phyloP scores from a whole-genome alignment of 30 jellyfish, hydroid and myxozoan genomes.

The Nemopilema nomurai region DNA sequence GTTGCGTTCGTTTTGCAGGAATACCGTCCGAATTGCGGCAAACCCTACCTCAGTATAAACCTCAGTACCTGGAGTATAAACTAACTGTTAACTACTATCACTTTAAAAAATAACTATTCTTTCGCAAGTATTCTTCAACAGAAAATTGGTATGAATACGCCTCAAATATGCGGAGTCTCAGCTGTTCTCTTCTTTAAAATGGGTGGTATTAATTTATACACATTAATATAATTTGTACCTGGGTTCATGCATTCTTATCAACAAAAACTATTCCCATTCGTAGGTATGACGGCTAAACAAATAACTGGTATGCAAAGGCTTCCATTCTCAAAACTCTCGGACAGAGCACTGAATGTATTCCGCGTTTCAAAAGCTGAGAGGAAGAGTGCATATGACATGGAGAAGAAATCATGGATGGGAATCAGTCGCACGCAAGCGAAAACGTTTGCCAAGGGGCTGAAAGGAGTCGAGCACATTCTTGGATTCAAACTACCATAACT shows the following conservation, averaged over 20 bases:
- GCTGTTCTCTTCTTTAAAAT: too few species aligned
- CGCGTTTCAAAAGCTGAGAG: conserved; percentile 7
- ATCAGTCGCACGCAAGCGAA: neutral
- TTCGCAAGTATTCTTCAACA: too few species aligned
- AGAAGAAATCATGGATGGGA: conserved; percentile 6
- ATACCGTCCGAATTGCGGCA: too few species aligned
- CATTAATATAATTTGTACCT: too few species aligned
- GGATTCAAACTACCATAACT: conserved; percentile 11
- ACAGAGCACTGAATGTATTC: conserved; percentile 10
- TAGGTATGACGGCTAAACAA: conserved; percentile 23
- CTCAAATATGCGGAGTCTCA: too few species aligned
- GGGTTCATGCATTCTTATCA: neutral
- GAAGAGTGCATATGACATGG: conserved; percentile 23
- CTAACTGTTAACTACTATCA: too few species aligned
- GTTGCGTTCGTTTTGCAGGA: too few species aligned
- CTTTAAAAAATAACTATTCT: too few species aligned
- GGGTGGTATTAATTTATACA: too few species aligned
- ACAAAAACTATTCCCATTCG: neutral
- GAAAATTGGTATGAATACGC: too few species aligned
- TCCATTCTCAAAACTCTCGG: conserved; percentile 24
- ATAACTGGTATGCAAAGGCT: conserved; percentile 4
- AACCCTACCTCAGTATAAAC: too few species aligned
- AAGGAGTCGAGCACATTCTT: conserved; percentile 14
- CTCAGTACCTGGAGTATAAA: too few species aligned
- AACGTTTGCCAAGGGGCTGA: neutral